Evolutionary conservation across 2,113 vertebrate genomes (phyloP).

Genomic region (Nipponia nippon): DNA sequence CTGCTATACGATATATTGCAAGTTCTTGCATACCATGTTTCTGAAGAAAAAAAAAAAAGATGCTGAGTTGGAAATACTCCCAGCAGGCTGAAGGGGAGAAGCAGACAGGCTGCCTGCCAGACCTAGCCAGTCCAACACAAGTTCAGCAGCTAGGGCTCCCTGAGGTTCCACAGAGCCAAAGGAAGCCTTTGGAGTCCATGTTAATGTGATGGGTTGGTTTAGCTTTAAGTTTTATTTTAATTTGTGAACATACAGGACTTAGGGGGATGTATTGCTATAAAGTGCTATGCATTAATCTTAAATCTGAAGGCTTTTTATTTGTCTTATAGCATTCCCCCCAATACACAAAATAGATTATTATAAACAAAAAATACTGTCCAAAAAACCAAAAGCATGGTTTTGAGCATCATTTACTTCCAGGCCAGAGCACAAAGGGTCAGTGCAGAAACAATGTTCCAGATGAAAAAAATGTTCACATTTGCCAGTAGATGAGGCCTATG

Average conservation of each 20-base stretch:
- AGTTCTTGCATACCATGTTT: neutral
- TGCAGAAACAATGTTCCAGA: neutral
- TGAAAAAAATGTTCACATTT: neutral
- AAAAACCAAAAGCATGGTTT: neutral
- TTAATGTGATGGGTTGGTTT: neutral
- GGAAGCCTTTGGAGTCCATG: neutral
- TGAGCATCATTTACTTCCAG: neutral
- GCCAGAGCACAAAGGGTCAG: neutral
- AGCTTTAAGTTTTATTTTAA: neutral
- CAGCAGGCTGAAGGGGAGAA: neutral
- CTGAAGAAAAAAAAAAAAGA: neutral
- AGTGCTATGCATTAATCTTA: neutral
- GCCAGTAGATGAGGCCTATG: neutral
- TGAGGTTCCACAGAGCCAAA: neutral
- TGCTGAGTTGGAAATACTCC: neutral
- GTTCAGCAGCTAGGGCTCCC: neutral
- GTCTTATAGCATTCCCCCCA: rapidly evolving
- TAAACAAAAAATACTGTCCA: neutral
- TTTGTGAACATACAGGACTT: neutral
- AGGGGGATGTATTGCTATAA: neutral
- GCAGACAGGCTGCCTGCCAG: neutral
- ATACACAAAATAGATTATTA: neutral
- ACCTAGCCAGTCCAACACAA: neutral
- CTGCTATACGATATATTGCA: neutral
- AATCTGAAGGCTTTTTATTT: neutral